These are phyloP conservation scores for Ctenochaetus hawaiiensis DNA, from an alignment of 2,797 vertebrate genomes.

Conservation along the genomic window DNA sequence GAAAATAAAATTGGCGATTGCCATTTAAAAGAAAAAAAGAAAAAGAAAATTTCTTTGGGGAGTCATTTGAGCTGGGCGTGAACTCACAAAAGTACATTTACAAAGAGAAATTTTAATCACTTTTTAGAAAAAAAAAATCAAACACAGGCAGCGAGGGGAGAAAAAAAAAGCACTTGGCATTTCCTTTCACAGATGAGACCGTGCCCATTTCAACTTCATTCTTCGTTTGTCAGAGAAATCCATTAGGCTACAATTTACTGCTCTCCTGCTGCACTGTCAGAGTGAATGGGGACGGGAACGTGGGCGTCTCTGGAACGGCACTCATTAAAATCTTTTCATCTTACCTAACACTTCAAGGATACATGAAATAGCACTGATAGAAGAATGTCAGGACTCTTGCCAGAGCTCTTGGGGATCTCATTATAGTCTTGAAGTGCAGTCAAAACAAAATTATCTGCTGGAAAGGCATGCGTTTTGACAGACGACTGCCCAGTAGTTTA, in stretches of 20 bases:
- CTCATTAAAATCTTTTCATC: constrained; percentile 74
- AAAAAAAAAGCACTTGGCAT: too few relatives aligned
- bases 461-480: constrained; percentile 16
- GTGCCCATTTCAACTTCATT: too few relatives aligned
- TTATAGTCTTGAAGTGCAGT: constrained; percentile 47
- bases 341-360: constrained; percentile 60
- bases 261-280: too few relatives aligned
- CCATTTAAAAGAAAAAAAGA: background rate
- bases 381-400: constrained; percentile 38
- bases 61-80: background rate
- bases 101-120: constrained; percentile 26
- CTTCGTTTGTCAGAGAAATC: too few relatives aligned
- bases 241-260: too few relatives aligned
- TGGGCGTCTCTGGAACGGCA: constrained; percentile 23
- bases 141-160: too few relatives aligned
- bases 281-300: background rate
- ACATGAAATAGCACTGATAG: constrained; percentile 34
- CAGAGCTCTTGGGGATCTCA: constrained; percentile 32
- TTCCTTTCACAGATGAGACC: too few relatives aligned
- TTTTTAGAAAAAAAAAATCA: constrained; percentile 30
- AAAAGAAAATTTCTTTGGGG: background rate
- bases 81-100: constrained; percentile 24
- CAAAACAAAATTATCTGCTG: constrained; percentile 15
- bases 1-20: background rate
- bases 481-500: background rate